These are phyloP conservation scores for Pemphredon lugubris DNA, from an alignment of 2,888 invertebrate genomes.

Conservation along the genomic window DNA sequence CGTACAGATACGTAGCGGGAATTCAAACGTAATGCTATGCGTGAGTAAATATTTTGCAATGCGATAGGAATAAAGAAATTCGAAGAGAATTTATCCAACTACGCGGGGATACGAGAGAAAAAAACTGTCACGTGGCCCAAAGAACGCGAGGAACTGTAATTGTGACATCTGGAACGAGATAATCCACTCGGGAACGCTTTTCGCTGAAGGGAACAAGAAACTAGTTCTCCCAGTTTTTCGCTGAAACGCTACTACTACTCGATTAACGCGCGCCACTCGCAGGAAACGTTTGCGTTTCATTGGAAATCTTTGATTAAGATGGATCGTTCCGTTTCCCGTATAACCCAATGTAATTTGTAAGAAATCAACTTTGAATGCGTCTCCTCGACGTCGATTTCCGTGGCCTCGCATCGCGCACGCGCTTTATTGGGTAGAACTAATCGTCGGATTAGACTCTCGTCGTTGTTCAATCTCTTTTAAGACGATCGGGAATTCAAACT, in stretches of 20 bases:
- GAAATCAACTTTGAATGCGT: not conserved
- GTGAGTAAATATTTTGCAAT: no score
- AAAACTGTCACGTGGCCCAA: not conserved
- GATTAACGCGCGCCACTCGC: not conserved
- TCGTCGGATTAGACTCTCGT: no score
- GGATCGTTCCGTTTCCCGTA: not conserved
- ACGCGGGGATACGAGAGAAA: no score
- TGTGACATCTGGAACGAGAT: not conserved
- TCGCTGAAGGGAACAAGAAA: not conserved
- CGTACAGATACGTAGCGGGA: no score
- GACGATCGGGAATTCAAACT: no score
- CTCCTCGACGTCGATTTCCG: not conserved
- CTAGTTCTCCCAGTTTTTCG: not conserved
- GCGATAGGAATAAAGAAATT: no score
- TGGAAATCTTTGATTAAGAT: not conserved
- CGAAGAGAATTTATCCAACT: no score
- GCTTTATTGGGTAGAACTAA: no score
- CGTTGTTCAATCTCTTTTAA: no score
- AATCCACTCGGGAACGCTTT: not conserved
- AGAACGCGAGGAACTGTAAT: not conserved
- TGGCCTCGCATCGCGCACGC: no score
- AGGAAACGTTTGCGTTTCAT: not conserved
- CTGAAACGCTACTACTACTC: not conserved
- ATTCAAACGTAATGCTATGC: no score
- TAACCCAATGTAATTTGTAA: no score